These are phyloP conservation scores for Rhodophaea formosa DNA, from an alignment of 2,888 invertebrate species.

Conservation along the genomic window DNA sequence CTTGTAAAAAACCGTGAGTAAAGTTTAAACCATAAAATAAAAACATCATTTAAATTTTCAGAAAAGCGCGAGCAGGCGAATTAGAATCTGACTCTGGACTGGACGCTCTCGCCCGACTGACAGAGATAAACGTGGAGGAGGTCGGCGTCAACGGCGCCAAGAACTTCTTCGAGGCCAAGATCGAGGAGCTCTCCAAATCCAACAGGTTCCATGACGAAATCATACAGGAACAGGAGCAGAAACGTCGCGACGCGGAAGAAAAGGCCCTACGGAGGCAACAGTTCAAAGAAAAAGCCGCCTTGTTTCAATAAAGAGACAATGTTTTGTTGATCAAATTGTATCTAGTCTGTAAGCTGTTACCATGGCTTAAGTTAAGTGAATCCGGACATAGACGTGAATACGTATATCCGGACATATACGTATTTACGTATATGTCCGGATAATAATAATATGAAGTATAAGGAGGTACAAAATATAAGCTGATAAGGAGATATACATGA, in stretches of 20 bases:
- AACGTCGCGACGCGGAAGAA: constrained; percentile 91
- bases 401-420: not conserved
- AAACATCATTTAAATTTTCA: constrained; percentile 40
- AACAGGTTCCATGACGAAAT: constrained; percentile 97
- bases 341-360: constrained; percentile 78
- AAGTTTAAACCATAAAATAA: not conserved
- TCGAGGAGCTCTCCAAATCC: constrained; percentile 89
- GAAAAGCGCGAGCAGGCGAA: constrained; percentile 96
- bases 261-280: constrained; percentile 89
- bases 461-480: not conserved
- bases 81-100: constrained; percentile 92
- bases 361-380: constrained; percentile 50
- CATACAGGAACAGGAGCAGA: constrained; percentile 94
- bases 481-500: no score
- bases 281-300: constrained; percentile 93
- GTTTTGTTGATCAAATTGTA: constrained; percentile 41
- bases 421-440: no score
- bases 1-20: no score
- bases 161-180: constrained; percentile 97
- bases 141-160: constrained; percentile 97
- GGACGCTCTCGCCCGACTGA: constrained; percentile 90
- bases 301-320: constrained; percentile 81
- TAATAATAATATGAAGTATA: not conserved
- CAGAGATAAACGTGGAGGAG: constrained; percentile 96
- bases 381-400: not conserved